Conservation (phyloP, 2,888 invertebrate genomes). For the Drosophila demipolita region DNA sequence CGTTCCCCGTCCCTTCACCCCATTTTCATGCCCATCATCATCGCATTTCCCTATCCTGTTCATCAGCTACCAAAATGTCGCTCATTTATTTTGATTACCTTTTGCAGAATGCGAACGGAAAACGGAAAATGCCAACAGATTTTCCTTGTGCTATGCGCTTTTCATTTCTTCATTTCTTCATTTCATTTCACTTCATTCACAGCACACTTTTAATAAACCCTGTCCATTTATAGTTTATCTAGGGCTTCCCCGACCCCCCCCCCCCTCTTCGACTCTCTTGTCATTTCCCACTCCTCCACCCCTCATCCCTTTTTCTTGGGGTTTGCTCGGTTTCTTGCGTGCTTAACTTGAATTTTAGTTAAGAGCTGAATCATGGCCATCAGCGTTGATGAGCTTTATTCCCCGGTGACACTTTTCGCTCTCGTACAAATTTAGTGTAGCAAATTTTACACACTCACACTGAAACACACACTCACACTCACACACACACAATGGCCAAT, state of each 20-base stretch:
- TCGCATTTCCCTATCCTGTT: slow-evolving; percentile 57
- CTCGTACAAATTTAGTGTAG: slow-evolving; percentile 73
- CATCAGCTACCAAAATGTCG: slow-evolving; percentile 72
- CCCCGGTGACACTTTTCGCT: slow-evolving; percentile 77
- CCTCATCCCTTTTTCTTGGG: slow-evolving; percentile 4
- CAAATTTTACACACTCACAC: slow-evolving; percentile 61
- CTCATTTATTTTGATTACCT: slow-evolving; percentile 80
- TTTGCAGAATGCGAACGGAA: slow-evolving; percentile 39
- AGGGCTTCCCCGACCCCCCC: background rate
- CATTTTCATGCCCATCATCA: slow-evolving; percentile 6
- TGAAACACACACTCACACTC: slow-evolving; percentile 5
- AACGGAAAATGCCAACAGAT: slow-evolving; percentile 60
- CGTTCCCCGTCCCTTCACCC: background rate
- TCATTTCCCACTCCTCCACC: background rate
- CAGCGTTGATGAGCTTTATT: slow-evolving; percentile 80
- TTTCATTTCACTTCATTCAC: slow-evolving; percentile 42
- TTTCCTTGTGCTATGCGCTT: slow-evolving; percentile 45
- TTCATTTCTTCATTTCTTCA: slow-evolving; percentile 37
- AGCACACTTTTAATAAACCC: slow-evolving; percentile 57
- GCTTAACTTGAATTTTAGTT: slow-evolving; percentile 66
- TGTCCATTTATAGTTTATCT: slow-evolving; percentile 52
- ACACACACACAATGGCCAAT: slow-evolving; percentile 29
- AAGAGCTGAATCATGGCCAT: slow-evolving; percentile 77
- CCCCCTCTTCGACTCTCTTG: background rate
- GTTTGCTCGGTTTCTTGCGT: slow-evolving; percentile 20